Base-by-base conservation (phyloP, 1,140 invertebrate genomes). In the Aphelinus certus region DNA sequence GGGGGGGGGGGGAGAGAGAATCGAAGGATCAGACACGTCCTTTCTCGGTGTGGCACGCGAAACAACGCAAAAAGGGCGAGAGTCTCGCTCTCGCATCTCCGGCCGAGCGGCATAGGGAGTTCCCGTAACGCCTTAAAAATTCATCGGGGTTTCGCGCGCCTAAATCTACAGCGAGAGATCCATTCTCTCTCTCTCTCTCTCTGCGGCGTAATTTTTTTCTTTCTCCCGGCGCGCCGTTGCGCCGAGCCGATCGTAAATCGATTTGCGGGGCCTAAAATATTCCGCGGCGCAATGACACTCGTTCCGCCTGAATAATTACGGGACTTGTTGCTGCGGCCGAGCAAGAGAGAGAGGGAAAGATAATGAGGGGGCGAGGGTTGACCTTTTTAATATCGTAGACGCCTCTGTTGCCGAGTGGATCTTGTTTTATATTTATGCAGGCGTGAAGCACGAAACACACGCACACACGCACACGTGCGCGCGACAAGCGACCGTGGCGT, bases 121-220 rank as follows among this genome's bases (percentile, higher is more conserved):
- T 64, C 10, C 73, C 71, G 68, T 76, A 71, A 42, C 58, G 51
- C 67, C 71, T 81, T 81, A 81, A 81, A 81, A 81, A 81, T 81
- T 79, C 77, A 81, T 79, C 76, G 76, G 49, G 65, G 77, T 76
- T 79, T 81, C 77, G 78, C 73, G 71, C 72, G 77, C 76, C 77
- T 79, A 81, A 81, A 81, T 81, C 77, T 75, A 79, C 78, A 76
- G 60, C 53, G 60, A 46, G 65, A 76, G 66, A 77, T 75, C 78
- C 77, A 77, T 79, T 77, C 75, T 75, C 68, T 77, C 73, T 77
- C 76, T 75, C 76, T 78, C 70, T 78, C 76, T 79, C 77, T 78
- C 76, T 78, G 74, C 78, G 73, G 26, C 26, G 26, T 26, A 26
- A 26, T 26, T 76, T 76, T 78, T 66, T 78, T 78, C 77, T 73